These are phyloP conservation scores for Aelia acuminata DNA, from an alignment of 2,888 invertebrate genomes.

Conservation along the genomic window DNA sequence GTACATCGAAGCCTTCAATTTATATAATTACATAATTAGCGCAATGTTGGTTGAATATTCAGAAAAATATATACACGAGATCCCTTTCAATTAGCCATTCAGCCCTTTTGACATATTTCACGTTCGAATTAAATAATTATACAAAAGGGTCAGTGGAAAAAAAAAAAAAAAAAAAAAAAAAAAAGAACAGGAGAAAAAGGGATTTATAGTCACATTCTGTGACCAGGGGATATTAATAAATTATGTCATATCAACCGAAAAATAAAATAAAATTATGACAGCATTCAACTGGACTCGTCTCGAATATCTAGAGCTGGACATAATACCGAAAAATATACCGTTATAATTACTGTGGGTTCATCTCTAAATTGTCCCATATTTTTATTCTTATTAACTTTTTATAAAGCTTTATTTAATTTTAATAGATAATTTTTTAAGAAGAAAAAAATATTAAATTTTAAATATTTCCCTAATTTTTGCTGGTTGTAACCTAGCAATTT, in stretches of 20 bases:
- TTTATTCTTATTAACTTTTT: not conserved
- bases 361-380: not conserved
- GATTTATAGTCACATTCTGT: not conserved
- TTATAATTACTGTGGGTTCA: not conserved
- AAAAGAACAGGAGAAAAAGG: not conserved
- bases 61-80: not conserved
- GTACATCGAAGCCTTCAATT: not conserved
- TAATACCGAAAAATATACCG: not conserved
- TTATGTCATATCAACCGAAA: not conserved
- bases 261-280: too few relatives aligned
- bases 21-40: not conserved
- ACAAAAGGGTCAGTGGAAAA: too few relatives aligned
- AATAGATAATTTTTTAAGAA: too few relatives aligned
- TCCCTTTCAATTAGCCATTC: not conserved
- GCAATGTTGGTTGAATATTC: not conserved
- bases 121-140: constrained; percentile 16
- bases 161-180: too few relatives aligned
- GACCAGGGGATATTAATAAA: constrained; percentile 31
- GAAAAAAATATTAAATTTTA: too few relatives aligned
- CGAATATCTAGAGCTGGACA: not conserved
- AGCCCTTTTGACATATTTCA: not conserved
- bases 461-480: too few relatives aligned
- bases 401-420: not conserved
- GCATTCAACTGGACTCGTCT: not conserved
- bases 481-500: too few relatives aligned